Base-by-base conservation (phyloP, 2,888 invertebrate species). In the Tigriopus californicus region DNA sequence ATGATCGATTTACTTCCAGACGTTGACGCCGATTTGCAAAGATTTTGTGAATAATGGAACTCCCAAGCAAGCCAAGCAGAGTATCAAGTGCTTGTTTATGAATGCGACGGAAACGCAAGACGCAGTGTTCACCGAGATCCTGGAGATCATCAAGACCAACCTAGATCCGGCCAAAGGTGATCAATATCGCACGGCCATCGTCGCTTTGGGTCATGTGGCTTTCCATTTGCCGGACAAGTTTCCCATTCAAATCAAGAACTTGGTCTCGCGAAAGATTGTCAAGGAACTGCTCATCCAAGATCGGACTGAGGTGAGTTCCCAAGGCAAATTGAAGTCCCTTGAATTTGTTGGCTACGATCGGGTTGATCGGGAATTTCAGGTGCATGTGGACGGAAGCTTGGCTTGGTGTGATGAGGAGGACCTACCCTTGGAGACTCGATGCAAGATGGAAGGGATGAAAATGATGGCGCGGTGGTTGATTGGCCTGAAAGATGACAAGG, bases 381-480 rank as follows among this genome's bases (percentile, higher is more conserved):
- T 18, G n/a, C 49, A 22, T 20, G 20, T 15, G 13, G 49, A 49
- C 5, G 49, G 22, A 20, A 22, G 11, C 49, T 15, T 22, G 13
- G 15, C 2, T 15, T 49, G 49, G 49, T 49, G 49, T 18, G 49
- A 78, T 0, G 89, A 91, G 68, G 83, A 86, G 4, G 80, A 85
- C 58, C 74, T 95, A 25, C 90, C 92, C 0, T 85, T 87, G 65
- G 91, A 91, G 70, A 92, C 92, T 0, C 54, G 41, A 49, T 62
- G 65, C 62, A 64, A 78, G 75, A 68, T 77, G 59, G 91, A 92
- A 71, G 94, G 88, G 0, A 78, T 95, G 67, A 97, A 97, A 72
- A 83, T 92, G 63, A 90, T 97, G 84, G 92, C 92, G 0, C 80
- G 95, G 52, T 95, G 95, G 94, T 74, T 95, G 47, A 74, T 92